Base-by-base conservation (phyloP, 2,797 vertebrate genomes). In the Eurystomus glaucurus region DNA sequence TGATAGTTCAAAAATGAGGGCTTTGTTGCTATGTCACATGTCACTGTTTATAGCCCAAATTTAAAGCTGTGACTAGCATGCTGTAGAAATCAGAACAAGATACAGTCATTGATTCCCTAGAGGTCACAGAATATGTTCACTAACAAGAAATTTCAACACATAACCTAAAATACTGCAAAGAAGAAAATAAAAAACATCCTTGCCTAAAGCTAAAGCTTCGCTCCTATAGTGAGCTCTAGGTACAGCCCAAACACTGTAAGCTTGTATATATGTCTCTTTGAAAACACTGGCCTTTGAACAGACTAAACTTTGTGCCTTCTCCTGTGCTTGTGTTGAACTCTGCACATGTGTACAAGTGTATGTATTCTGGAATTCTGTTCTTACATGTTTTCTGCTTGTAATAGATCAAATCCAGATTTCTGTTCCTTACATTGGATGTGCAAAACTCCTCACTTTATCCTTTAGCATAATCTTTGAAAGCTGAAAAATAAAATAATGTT, bases 191-290 rank as follows among this genome's bases (percentile, higher is more conserved):
- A 65, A 3, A 23, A 10, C 23, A n/a, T 20, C 21, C n/a, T 46
- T 77, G 20, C 43, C 28, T 72, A 33, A 81, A 75, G 14, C 33
- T 39, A 33, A 64, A 76, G 6, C 14, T 68, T 75, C 9, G 3
- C 10, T 64, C 11, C 25, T 21, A 3, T 17, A 45, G 3, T 14
- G 17, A 83, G 11, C 12, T 77, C 50, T 60, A 20, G 10, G 33
- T 77, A 61, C 21, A 80, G 51, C 17, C 22, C n/a, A 90, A 69
- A 69, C 3, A 1, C 26, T 37, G 15, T 31, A 33, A 5, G 1
- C 39, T 45, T 21, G 12, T 51, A 41, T 0, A 0, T 4, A 10
- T 13, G 5, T 37, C 10, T 31, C 17, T 50, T 14, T 25, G 23
- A 31, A 72, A 61, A 61, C 26, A 35, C 2, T 10, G 9, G 28